These are phyloP conservation scores for Antheraea mylitta DNA, from an alignment of 1,140 invertebrate species.

Conservation along the genomic window DNA sequence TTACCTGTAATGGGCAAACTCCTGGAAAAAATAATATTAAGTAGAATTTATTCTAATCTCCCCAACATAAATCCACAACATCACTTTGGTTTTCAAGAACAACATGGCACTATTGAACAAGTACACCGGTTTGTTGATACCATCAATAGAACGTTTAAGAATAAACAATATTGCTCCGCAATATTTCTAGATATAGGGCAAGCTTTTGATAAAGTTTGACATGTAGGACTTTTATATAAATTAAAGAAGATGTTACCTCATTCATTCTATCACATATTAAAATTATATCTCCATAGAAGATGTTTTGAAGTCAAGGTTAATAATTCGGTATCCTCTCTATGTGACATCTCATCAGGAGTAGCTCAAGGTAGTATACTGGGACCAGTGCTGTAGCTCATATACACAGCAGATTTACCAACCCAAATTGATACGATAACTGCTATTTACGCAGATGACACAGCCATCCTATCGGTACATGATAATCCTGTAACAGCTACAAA, in stretches of 20 bases:
- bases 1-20: constrained; percentile 44
- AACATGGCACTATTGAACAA: constrained; percentile 43
- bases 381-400: constrained; percentile 37
- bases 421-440: constrained; percentile 8
- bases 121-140: constrained; percentile 28
- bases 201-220: constrained; percentile 22
- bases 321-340: not conserved
- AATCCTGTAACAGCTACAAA: constrained; percentile 16
- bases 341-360: constrained; percentile 32
- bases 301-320: constrained; percentile 13
- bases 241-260: constrained; percentile 13
- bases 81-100: constrained; percentile 51
- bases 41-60: constrained; percentile 33
- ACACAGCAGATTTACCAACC: constrained; percentile 20
- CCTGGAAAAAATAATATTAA: constrained; percentile 44
- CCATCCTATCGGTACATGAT: constrained; percentile 13
- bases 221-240: constrained; percentile 18
- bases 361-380: constrained; percentile 50
- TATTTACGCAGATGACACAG: constrained; percentile 24
- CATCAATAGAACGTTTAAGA: constrained; percentile 34
- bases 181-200: constrained; percentile 25
- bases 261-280: constrained; percentile 8
- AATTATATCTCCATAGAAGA: constrained; percentile 13
- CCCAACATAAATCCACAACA: constrained; percentile 34
- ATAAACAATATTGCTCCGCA: constrained; percentile 36